A percentile compares a stretch with the other conserved stretches of the same genome.
phyloP scores from a whole-genome alignment of 2,888 invertebrate genomes.

The Cylloceria caligata region DNA sequence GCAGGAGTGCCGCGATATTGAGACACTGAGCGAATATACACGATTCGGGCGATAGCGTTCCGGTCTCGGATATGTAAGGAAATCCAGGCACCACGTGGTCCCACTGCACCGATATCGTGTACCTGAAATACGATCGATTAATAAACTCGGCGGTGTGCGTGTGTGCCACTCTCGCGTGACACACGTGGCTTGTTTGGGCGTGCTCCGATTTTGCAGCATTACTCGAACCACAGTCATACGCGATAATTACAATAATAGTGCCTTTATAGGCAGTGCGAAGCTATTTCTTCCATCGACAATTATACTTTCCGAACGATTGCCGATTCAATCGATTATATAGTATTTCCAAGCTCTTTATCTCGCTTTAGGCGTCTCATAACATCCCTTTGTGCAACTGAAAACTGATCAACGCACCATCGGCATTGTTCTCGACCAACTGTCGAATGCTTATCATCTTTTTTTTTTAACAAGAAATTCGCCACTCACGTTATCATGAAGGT shows the following conservation, averaged over 20 bases:
- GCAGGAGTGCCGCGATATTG: slow-evolving; percentile 86
- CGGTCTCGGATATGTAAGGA: slow-evolving; percentile 88
- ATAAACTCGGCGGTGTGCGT: slow-evolving; percentile 76
- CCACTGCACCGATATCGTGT: slow-evolving; percentile 85
- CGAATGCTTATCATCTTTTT: neutral
- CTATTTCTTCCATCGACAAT: neutral
- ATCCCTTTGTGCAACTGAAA: slow-evolving; percentile 66
- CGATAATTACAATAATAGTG: slow-evolving; percentile 19
- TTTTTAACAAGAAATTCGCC: slow-evolving; percentile 4
- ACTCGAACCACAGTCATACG: slow-evolving; percentile 31
- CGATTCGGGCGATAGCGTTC: slow-evolving; percentile 87
- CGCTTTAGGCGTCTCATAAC: slow-evolving; percentile 53
- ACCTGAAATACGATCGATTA: slow-evolving; percentile 80
- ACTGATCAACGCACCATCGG: slow-evolving; percentile 25
- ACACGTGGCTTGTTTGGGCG: slow-evolving; percentile 18
- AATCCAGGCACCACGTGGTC: slow-evolving; percentile 86
- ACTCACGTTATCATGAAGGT: slow-evolving; percentile 84
- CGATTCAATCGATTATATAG: slow-evolving; percentile 31
- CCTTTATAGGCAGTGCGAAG: neutral
- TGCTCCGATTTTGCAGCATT: slow-evolving; percentile 14
- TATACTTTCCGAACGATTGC: neutral
- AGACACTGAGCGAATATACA: slow-evolving; percentile 88
- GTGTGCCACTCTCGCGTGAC: slow-evolving; percentile 62
- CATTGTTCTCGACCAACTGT: slow-evolving; percentile 47
- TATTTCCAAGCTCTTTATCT: slow-evolving; percentile 32